A percentile compares a stretch with the other conserved stretches of the same genome.
Conservation (phyloP, 2,113 vertebrate genomes). For the Sebastes fasciatus region DNA sequence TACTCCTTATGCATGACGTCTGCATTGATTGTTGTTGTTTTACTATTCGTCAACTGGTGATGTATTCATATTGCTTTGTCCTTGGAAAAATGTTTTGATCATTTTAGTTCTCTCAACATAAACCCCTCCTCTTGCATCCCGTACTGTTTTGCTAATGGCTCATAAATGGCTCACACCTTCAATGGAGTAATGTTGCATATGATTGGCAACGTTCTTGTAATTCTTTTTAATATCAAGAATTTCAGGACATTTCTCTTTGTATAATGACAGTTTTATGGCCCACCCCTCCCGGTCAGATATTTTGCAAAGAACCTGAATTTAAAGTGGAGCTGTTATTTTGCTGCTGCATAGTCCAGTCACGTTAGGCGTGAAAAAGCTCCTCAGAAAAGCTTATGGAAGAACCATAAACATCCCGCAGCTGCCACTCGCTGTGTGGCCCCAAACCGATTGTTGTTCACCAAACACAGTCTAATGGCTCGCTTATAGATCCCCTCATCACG, state of each 20-base stretch:
- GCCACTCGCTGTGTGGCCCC: constrained; percentile 69
- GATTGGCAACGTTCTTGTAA: constrained; percentile 18
- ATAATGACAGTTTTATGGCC: constrained; percentile 51
- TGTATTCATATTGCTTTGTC: neutral
- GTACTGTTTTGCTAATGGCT: constrained; percentile 5
- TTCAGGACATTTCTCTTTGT: constrained; percentile 29
- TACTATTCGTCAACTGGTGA: neutral
- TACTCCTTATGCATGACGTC: neutral
- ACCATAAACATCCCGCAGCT: constrained; percentile 83
- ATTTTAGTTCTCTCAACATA: neutral
- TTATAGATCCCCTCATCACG: constrained; percentile 83
- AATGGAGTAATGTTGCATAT: neutral
- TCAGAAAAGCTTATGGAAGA: constrained; percentile 84
- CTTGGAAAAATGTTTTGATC: neutral
- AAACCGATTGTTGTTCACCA: constrained; percentile 67
- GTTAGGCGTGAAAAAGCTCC: constrained; percentile 82
- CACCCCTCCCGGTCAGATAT: constrained; percentile 35
- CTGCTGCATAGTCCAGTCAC: constrained; percentile 82
- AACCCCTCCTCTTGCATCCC: neutral
- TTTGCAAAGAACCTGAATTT: constrained; percentile 66
- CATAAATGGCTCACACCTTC: neutral
- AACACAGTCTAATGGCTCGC: constrained; percentile 80
- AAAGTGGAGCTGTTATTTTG: constrained; percentile 63
- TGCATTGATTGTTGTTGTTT: neutral
- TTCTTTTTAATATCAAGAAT: constrained; percentile 8